phyloP scores from a whole-genome alignment of 2,888 invertebrate genomes.

The Cheilosia variabilis region DNA sequence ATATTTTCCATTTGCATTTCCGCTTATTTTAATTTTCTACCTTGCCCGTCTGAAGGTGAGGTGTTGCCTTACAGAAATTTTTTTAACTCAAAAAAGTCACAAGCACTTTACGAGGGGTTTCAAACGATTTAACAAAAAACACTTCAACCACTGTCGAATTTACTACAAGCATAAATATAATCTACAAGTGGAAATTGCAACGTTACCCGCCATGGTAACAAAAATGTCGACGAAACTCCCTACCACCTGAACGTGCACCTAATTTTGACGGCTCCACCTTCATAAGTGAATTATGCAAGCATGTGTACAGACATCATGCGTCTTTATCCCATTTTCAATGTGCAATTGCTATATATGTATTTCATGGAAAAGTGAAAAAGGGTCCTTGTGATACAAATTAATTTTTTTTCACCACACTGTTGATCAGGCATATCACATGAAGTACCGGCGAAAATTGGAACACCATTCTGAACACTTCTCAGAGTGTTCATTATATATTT shows the following conservation, averaged over 20 bases:
- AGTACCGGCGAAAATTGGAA: background rate
- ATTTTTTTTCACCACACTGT: background rate
- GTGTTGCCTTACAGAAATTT: too few species aligned
- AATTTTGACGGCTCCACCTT: background rate
- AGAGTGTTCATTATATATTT: background rate
- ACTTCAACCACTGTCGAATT: too few species aligned
- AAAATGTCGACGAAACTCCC: too few species aligned
- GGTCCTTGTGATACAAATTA: background rate
- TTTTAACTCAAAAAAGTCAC: too few species aligned
- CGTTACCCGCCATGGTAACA: too few species aligned
- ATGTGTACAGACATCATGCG: background rate
- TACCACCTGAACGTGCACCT: background rate
- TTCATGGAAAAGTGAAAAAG: background rate
- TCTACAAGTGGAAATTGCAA: background rate
- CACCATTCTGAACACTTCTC: background rate
- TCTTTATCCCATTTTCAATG: slow-evolving; percentile 12
- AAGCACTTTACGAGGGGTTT: too few species aligned
- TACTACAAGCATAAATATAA: too few species aligned
- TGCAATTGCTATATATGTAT: background rate
- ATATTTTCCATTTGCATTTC: too few species aligned
- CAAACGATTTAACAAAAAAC: too few species aligned
- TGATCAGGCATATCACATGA: slow-evolving; percentile 11
- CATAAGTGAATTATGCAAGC: slow-evolving; percentile 1
- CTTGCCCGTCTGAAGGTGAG: too few species aligned
- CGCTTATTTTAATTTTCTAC: too few species aligned